Conservation (phyloP, 2,797 vertebrate species). For the Arrhamphus sclerolepis region DNA sequence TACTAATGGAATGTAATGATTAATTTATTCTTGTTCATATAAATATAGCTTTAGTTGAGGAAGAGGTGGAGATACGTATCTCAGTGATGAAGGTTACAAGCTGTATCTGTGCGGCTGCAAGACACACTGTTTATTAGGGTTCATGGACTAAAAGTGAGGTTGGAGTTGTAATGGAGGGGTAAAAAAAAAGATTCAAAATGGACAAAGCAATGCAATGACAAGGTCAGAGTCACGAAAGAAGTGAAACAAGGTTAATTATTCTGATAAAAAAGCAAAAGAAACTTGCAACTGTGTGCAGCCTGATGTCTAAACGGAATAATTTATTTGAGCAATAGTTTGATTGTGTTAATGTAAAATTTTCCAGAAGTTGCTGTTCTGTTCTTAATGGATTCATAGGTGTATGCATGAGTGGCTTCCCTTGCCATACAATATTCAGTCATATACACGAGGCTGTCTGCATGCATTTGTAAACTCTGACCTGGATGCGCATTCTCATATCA, state of each 20-base stretch:
- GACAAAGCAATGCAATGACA: too few species aligned
- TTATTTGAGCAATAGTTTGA: constrained; percentile 2
- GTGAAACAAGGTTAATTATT: too few species aligned
- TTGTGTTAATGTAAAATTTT: not conserved
- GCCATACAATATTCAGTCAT: constrained; percentile 43
- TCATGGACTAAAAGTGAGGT: too few species aligned
- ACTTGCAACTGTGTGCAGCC: not conserved
- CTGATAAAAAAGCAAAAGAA: too few species aligned
- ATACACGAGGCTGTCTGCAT: constrained; percentile 35
- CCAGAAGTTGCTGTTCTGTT: constrained; percentile 11
- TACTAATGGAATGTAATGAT: constrained; percentile 59
- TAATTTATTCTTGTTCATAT: constrained; percentile 38
- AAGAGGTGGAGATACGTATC: too few species aligned
- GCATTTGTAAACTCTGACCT: constrained; percentile 5
- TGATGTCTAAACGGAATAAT: too few species aligned
- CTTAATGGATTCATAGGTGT: constrained; percentile 4
- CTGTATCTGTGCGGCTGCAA: too few species aligned
- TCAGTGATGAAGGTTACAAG: constrained; percentile 21
- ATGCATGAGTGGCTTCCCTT: constrained; percentile 21
- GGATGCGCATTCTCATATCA: not conserved
- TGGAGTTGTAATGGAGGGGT: too few species aligned
- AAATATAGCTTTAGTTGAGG: too few species aligned
- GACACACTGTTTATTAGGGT: too few species aligned
- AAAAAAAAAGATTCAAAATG: too few species aligned
- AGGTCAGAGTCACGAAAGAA: too few species aligned